Conservation (phyloP, 2,888 invertebrate species). For the Rhorus exstirpatorius region DNA sequence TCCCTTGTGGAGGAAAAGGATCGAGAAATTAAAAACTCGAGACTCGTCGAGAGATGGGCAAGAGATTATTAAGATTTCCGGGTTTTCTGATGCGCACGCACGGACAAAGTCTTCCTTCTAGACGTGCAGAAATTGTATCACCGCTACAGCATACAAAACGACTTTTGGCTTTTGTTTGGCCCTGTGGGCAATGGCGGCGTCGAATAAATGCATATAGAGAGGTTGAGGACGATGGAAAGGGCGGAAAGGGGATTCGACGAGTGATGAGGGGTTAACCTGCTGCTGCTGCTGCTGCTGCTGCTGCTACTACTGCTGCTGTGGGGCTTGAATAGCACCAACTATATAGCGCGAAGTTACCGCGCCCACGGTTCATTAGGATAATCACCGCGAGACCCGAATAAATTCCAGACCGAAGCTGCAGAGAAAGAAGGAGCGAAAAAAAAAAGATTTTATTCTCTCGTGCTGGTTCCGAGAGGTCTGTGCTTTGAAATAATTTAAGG, state of each 20-base stretch:
- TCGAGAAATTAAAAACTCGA: slow-evolving; percentile 14
- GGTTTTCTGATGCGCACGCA: slow-evolving; percentile 30
- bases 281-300: not conserved
- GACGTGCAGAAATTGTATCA: slow-evolving; percentile 37
- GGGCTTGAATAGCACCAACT: slow-evolving; percentile 19
- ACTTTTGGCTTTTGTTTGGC: slow-evolving; percentile 35
- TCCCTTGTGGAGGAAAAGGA: not conserved
- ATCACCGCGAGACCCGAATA: slow-evolving; percentile 78
- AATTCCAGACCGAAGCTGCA: slow-evolving; percentile 74
- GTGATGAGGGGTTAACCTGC: slow-evolving; percentile 36
- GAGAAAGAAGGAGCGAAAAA: not conserved
- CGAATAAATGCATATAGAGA: slow-evolving; percentile 49
- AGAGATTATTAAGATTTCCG: slow-evolving; percentile 55
- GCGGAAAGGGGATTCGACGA: slow-evolving; percentile 22
- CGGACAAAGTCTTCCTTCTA: not conserved
- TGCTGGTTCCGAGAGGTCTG: not conserved
- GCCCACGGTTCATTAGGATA: slow-evolving; percentile 77
- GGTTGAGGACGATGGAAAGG: slow-evolving; percentile 1
- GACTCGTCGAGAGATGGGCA: slow-evolving; percentile 1
- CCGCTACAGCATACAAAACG: slow-evolving; percentile 33
- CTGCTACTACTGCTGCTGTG: slow-evolving; percentile 9
- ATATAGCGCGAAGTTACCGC: slow-evolving; percentile 19
- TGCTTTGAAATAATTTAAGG: not conserved
- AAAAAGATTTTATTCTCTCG: slow-evolving; percentile 29
- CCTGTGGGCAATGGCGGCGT: slow-evolving; percentile 10